A percentile compares a stretch with the other conserved stretches of the same genome.
These are phyloP conservation scores for Pomatostomus ruficeps DNA, from an alignment of 2,113 vertebrate genomes.

Conservation along the genomic window DNA sequence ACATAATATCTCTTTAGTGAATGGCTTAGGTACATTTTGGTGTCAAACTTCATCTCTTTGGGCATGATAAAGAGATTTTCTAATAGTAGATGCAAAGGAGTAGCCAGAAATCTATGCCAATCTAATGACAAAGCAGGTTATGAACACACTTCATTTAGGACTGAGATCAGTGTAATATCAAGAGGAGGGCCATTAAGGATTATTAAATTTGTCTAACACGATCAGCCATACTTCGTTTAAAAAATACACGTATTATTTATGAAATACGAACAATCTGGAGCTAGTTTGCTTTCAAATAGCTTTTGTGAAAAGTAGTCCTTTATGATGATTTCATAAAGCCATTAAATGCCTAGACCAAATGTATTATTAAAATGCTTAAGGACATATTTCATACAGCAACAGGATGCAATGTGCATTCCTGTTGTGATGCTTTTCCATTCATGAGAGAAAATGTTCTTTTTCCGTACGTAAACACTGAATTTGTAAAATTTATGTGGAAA, in stretches of 20 bases:
- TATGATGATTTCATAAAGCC: neutral
- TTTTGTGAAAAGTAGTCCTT: neutral
- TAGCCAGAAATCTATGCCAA: neutral
- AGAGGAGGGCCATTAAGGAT: neutral
- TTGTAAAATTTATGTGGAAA: neutral
- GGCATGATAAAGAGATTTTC: neutral
- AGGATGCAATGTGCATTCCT: neutral
- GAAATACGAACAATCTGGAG: neutral
- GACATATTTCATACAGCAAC: neutral
- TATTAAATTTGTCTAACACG: constrained; percentile 5
- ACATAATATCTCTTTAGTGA: neutral
- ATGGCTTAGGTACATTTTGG: neutral
- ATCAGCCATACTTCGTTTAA: neutral
- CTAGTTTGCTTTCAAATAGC: neutral
- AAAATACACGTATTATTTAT: neutral
- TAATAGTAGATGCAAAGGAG: neutral
- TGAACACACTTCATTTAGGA: neutral
- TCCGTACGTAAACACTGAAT: neutral
- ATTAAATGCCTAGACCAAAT: neutral
- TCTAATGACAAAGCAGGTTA: neutral
- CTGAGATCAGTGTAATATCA: neutral
- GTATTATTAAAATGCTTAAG: neutral
- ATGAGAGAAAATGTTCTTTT: neutral
- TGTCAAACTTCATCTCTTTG: neutral
- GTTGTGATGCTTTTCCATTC: neutral